These are phyloP conservation scores for Lipophrys pholis DNA, from an alignment of 2,113 vertebrate species.

Conservation along the genomic window DNA sequence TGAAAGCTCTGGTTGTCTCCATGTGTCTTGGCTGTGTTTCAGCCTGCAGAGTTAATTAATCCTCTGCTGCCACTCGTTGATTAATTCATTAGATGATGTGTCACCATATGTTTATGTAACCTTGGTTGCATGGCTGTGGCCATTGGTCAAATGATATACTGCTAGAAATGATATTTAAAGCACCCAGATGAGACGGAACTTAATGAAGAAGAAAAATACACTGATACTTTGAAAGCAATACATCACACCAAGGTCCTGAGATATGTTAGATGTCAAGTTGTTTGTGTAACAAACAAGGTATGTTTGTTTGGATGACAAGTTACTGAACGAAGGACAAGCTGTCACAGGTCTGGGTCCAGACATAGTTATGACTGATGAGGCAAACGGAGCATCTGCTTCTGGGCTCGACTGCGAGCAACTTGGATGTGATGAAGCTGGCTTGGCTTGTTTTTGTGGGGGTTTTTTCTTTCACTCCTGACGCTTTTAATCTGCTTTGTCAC, in stretches of 20 bases:
- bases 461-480: too few species aligned
- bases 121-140: slow-evolving; percentile 41
- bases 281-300: neutral
- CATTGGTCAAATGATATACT: slow-evolving; percentile 1
- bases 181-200: too few species aligned
- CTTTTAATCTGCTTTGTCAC: too few species aligned
- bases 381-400: neutral
- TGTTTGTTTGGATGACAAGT: neutral
- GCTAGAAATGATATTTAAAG: too few species aligned
- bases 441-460: too few species aligned
- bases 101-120: slow-evolving; percentile 74
- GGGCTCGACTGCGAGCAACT: neutral
- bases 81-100: slow-evolving; percentile 79
- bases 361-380: neutral
- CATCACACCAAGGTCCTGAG: neutral
- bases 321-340: neutral
- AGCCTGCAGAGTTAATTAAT: slow-evolving; percentile 72
- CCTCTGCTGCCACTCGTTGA: slow-evolving; percentile 78
- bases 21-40: slow-evolving; percentile 56
- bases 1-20: slow-evolving; percentile 9
- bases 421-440: neutral
- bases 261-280: neutral
- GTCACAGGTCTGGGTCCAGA: neutral
- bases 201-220: neutral
- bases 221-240: slow-evolving; percentile 1